A percentile compares a stretch with the other conserved stretches of the same genome.
Conservation (phyloP, 1,140 invertebrate species). For the Anagrus nilaparvatae region DNA sequence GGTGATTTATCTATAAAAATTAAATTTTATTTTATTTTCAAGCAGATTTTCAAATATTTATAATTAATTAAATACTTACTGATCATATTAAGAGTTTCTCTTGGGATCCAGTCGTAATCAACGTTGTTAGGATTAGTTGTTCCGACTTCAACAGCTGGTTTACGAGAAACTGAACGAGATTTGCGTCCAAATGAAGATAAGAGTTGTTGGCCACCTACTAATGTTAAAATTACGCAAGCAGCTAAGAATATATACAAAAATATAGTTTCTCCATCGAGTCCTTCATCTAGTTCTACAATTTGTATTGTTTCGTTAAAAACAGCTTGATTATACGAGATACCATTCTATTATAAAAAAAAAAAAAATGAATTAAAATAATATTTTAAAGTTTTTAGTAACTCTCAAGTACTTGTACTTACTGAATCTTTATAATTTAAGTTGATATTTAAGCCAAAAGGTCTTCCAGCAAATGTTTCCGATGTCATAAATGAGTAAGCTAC, state of each 20-base stretch:
- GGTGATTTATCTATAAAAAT: constrained; percentile 40
- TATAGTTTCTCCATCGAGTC: constrained; percentile 95
- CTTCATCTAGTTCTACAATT: constrained; percentile 93
- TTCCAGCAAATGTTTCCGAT: constrained; percentile 86
- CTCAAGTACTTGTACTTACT: constrained; percentile 39
- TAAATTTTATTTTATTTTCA: constrained; percentile 6
- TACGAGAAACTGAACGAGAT: constrained; percentile 46
- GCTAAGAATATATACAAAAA: constrained; percentile 93
- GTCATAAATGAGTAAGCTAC: constrained; percentile 92
- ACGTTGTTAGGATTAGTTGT: constrained; percentile 85
- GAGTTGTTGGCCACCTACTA: constrained; percentile 86
- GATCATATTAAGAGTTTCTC: constrained; percentile 71
- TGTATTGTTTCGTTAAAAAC: constrained; percentile 99
- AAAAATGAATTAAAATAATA: not conserved
- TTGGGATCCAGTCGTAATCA: constrained; percentile 96
- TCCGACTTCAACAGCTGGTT: constrained; percentile 59
- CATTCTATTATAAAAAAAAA: constrained; percentile 45
- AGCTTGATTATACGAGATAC: constrained; percentile 68
- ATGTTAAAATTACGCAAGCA: constrained; percentile 74
- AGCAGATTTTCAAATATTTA: constrained; percentile 2
- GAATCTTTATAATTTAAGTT: constrained; percentile 88
- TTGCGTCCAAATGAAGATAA: constrained; percentile 66
- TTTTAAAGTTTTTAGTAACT: not conserved
- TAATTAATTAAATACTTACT: constrained; percentile 51
- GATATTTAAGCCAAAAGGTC: constrained; percentile 91